Evolutionary conservation across 2,888 invertebrate genomes (phyloP), one percentile per base, ranked within the genome.

Genomic region (Coleophora flavipennella): DNA sequence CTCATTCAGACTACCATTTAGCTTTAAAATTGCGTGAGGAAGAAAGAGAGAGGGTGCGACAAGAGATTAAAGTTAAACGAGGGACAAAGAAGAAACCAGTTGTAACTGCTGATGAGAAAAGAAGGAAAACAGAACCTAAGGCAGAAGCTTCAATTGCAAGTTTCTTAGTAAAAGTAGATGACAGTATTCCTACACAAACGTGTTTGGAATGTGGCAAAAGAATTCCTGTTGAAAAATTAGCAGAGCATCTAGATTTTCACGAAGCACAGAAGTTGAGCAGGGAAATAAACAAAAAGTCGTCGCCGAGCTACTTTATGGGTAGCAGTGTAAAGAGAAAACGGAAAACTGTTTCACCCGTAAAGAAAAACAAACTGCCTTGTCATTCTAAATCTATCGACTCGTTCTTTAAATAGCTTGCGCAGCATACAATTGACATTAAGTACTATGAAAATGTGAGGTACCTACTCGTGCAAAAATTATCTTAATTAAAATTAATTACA

Each of bases 181-280:
- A 57, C 10, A 62, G 53, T 33, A 48, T 66, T 27, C 66, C 65
- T 28, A 73, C 72, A 28, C 80, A 88, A 55, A 72, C 64, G 33
- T 96, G 96, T 71, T 53, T 81, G 0, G 88, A 92, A 60, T 96
- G 96, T 71, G 83, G 87, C 20, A 87, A 88, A 60, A 76, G 67
- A 44, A 78, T 96, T 38, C 66, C 85, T 9, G 50, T 86, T 3
- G 85, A 86, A 44, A 91, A 91, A 43, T 83, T 91, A 52, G 66
- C 84, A 1, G 92, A 94, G 59, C 96, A 96, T 73, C 71, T 87
- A 55, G 96, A 97, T 77, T 95, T 90, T 66, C 97, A 97, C 68
- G 86, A 92, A 54, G 97, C 97, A 4, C 88, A 90, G 59, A 90
- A 90, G 58, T 67, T 97, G 38, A 93, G 90, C 52, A 77, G 86